Evolutionary conservation across 2,113 vertebrate genomes (phyloP).

Genomic region (Nestor notabilis): DNA sequence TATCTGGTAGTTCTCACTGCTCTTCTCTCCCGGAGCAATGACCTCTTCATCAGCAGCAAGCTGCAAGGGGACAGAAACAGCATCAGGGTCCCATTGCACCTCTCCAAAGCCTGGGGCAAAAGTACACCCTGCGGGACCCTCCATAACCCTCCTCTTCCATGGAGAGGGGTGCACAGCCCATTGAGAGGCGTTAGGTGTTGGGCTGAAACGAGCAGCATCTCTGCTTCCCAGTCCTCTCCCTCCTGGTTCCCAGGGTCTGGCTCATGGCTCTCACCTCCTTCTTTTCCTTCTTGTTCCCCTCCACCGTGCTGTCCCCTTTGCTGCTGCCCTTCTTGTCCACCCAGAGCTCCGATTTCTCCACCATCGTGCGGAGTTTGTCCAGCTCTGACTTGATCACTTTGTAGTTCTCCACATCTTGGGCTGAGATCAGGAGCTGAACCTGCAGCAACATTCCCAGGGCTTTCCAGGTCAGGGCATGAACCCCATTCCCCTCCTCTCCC

Average conservation of each 20-base stretch:
- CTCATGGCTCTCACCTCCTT: conserved; percentile 74
- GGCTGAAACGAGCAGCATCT: background rate
- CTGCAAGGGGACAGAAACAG: conserved; percentile 9
- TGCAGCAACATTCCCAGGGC: conserved; percentile 28
- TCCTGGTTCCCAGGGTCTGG: accelerated
- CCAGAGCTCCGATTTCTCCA: conserved; percentile 98
- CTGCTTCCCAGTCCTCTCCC: background rate
- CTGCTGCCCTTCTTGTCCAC: conserved; percentile 90
- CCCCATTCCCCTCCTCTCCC: background rate
- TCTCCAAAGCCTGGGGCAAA: background rate
- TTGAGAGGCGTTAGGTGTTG: accelerated
- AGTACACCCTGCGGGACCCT: background rate
- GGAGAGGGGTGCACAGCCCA: background rate
- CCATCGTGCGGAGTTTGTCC: conserved; percentile 93
- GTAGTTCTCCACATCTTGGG: conserved; percentile 97
- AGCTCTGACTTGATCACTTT: conserved; percentile 94
- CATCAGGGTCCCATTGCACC: background rate
- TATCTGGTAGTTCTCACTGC: conserved; percentile 93
- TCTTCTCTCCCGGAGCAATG: conserved; percentile 82
- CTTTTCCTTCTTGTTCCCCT: conserved; percentile 80
- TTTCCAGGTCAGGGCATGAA: background rate
- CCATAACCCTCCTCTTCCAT: background rate
- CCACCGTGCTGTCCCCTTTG: conserved; percentile 77
- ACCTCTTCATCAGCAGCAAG: conserved; percentile 71
- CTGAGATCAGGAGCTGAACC: conserved; percentile 95